Evolutionary conservation across 2,888 invertebrate genomes (phyloP).

Genomic region (Aromia moschata): DNA sequence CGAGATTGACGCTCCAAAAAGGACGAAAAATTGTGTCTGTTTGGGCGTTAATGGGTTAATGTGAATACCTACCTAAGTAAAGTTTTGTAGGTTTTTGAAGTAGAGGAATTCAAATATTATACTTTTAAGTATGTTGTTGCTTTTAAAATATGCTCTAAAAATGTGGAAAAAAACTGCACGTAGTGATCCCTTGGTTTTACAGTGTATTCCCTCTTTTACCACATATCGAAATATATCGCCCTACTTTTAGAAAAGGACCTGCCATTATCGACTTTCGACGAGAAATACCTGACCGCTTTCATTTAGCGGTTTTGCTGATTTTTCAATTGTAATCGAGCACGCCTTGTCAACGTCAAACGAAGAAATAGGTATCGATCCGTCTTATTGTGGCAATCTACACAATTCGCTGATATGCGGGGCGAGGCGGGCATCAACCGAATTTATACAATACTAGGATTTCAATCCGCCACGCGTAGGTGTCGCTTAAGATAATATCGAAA

Average conservation of each 20-base stretch:
- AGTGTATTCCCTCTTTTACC: no score
- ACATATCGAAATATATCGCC: slow-evolving; percentile 4
- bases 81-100: no score
- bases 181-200: no score
- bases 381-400: slow-evolving; percentile 10
- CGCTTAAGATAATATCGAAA: neutral
- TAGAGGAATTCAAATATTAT: no score
- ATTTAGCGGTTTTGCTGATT: slow-evolving; percentile 33
- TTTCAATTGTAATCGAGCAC: slow-evolving; percentile 29
- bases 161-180: no score
- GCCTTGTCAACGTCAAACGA: slow-evolving; percentile 18
- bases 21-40: no score
- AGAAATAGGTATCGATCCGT: slow-evolving; percentile 34
- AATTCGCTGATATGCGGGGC: neutral
- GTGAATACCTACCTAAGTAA: no score
- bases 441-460: neutral
- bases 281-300: slow-evolving; percentile 27
- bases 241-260: neutral
- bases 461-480: neutral
- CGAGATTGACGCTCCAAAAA: no score
- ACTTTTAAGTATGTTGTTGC: no score
- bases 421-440: neutral
- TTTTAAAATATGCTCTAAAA: no score
- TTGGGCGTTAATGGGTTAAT: no score
- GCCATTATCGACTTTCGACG: neutral